Conservation (phyloP, 2,113 vertebrate species). For the Spermophilus dauricus region DNA sequence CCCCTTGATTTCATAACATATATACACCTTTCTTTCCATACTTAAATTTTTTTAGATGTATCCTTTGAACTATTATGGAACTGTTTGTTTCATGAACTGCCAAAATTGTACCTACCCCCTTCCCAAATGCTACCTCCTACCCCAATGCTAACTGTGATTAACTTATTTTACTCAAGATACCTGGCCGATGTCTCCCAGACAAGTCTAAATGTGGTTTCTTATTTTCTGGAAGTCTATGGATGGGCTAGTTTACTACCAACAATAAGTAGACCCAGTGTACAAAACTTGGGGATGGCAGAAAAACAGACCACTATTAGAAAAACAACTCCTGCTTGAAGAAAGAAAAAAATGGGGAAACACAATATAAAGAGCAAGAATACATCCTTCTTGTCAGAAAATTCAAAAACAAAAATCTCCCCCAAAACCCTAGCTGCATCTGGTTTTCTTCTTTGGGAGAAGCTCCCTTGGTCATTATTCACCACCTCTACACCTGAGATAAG, state of each 20-base stretch:
- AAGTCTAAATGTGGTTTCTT: neutral
- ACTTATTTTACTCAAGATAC: neutral
- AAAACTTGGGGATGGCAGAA: neutral
- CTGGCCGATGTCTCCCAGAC: neutral
- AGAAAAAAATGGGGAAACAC: neutral
- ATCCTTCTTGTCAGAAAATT: neutral
- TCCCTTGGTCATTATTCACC: neutral
- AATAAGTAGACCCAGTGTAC: neutral
- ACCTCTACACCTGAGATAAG: neutral
- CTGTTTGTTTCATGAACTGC: slow-evolving; percentile 1
- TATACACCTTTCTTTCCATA: neutral
- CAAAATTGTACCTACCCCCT: neutral
- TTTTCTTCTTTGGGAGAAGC: neutral
- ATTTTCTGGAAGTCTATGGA: neutral
- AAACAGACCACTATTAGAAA: neutral
- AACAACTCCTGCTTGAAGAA: neutral
- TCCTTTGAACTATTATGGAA: neutral
- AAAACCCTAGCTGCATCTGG: neutral
- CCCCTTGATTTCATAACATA: neutral
- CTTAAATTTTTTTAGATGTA: neutral
- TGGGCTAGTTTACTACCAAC: neutral
- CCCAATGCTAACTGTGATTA: neutral
- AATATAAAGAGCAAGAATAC: neutral
- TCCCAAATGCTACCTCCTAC: neutral
- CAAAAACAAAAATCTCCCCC: neutral